Conservation (phyloP, 2,113 vertebrate species). For the Sigmodon hispidus region DNA sequence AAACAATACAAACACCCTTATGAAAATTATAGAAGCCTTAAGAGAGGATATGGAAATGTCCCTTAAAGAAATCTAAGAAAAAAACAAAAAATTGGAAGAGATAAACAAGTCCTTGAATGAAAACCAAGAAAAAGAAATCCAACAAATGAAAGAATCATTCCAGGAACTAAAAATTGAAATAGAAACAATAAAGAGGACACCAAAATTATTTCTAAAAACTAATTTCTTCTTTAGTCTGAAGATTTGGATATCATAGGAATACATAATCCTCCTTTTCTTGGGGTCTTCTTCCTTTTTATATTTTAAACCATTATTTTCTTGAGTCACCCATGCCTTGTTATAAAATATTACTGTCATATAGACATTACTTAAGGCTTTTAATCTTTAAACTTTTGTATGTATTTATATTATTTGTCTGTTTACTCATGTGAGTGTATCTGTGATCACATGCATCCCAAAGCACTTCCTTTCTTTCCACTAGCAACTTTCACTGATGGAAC, state of each 20-base stretch:
- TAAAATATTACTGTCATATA: not conserved
- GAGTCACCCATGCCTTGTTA: not conserved
- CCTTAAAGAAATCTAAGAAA: no score
- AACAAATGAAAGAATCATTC: no score
- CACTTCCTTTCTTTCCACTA: not conserved
- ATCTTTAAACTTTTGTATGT: not conserved
- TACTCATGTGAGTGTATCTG: not conserved
- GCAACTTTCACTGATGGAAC: not conserved
- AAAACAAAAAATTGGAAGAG: no score
- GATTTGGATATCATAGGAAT: not conserved
- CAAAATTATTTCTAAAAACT: not conserved
- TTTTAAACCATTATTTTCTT: not conserved
- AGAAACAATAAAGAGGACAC: no score
- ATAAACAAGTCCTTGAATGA: no score
- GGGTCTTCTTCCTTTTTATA: not conserved
- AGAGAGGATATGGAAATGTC: no score
- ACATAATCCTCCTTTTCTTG: not conserved
- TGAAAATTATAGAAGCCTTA: no score
- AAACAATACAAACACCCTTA: no score
- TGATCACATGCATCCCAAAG: not conserved
- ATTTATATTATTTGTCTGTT: not conserved
- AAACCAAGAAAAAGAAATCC: no score
- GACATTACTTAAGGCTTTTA: not conserved
- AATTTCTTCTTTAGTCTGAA: not conserved
- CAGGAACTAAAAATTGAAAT: no score